Evolutionary conservation across 2,888 invertebrate species (phyloP), one percentile per base, ranked within the genome.

Genomic region (Tenthredo scrophulariae): DNA sequence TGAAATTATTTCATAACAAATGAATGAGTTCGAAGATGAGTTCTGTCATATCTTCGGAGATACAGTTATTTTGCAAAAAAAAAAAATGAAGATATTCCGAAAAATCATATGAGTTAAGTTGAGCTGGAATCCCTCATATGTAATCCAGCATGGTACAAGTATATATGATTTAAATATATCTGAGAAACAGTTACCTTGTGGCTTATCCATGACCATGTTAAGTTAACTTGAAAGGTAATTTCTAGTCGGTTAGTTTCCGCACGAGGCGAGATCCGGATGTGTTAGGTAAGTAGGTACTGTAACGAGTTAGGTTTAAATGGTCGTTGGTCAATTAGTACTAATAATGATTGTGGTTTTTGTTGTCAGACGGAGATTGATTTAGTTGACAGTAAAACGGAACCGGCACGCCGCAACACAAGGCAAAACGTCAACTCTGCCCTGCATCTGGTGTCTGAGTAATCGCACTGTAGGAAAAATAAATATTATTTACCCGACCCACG

Each of bases 301-400:
- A 15, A 46, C 46, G 46, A 46, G 46, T 46, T 46, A 40, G 13
- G 9, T n/a, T 22, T 22, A n/a, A 37, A 43, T 9, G 86, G 87
- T 87, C 86, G n/a, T 85, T 88, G 88, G 85, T 89, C 90, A 90
- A 90, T 90, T 90, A 89, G 88, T 87, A 86, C 87, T 90, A 90
- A 91, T 91, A 90, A 90, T 87, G 88, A 87, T 88, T 87, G 87
- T 86, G 84, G 87, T 86, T 75, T 85, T 86, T 62, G 86, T 86
- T 87, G 84, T 86, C 86, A 86, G 86, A 85, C 85, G 85, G 85
- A 85, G 90, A 91, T 90, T 89, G 91, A 91, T 90, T 90, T 90
- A 91, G 87, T 88, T 86, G 89, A 88, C 88, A 85, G 72, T 86
- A 86, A 46, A 58, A 62, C 62, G 43, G 40, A 33, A 77, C 77